Evolutionary conservation across 2,797 vertebrate genomes (phyloP), one percentile per base, ranked within the genome.

Genomic region (Chrysocyon brachyurus): DNA sequence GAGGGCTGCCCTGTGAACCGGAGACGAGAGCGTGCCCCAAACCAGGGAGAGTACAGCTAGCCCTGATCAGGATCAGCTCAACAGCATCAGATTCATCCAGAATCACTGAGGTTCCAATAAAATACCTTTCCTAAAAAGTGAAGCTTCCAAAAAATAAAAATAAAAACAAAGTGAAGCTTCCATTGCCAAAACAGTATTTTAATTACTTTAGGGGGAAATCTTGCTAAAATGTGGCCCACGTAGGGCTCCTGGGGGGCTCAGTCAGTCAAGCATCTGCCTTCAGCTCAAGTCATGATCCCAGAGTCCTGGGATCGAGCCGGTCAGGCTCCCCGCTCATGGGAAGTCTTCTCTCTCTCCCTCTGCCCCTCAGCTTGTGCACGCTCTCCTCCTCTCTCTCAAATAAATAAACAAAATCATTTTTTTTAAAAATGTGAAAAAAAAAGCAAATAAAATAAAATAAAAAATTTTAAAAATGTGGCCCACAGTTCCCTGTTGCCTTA

Each of bases 151-250:
- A 40, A 40, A 40, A 36, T 36, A 4, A 40, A 40, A 40, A 40
- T 5, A 40, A 40, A 40, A 40, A 40, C 5, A 40, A 40, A 40
- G 6, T 52, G 14, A 54, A 78, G 93, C 11, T 52, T 91, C 26
- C 93, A 26, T 19, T 16, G 40, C 87, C 26, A 77, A 94, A 84
- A 40, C 11, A 96, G 54, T 40, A 31, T 87, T 88, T 66, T 79
- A 92, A 73, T 33, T 36, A 83, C 28, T 73, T 79, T n/a, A 24
- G 96, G 94, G 59, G n/a, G 66, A 85, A 93, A 63, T 94, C 17
- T 79, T 90, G n/a, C 64, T 88, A 40, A 40, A 40, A 40, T 40
- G 40, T 40, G 40, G 40, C 40, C 40, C 40, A 40, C 40, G 6
- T 40, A 40, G 40, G 40, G 40, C 40, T 40, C 40, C 40, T 40